Conservation (phyloP, 2,888 invertebrate genomes). For the Ochropleura plecta region DNA sequence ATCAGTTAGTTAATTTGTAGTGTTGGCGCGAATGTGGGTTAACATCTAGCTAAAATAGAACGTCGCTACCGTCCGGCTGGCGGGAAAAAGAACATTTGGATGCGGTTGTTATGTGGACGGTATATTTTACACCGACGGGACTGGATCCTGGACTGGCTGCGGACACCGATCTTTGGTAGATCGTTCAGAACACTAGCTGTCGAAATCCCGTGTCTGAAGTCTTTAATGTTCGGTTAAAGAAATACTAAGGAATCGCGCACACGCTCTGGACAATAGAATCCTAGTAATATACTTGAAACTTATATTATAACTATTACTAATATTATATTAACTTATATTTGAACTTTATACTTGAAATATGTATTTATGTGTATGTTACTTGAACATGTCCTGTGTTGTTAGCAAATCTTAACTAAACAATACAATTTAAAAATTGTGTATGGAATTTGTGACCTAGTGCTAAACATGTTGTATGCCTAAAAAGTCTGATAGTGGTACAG, state of each 20-base stretch:
- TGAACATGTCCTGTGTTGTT: neutral
- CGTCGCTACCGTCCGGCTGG: slow-evolving; percentile 77
- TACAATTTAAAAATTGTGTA: neutral
- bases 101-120: slow-evolving; percentile 60
- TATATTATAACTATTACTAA: no score
- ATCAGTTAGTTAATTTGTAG: slow-evolving; percentile 81
- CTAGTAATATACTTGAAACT: no score
- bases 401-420: neutral
- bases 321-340: no score
- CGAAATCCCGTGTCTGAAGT: neutral
- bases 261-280: neutral
- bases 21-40: slow-evolving; percentile 84
- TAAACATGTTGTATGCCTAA: slow-evolving; percentile 14
- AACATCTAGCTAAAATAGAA: slow-evolving; percentile 84
- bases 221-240: neutral
- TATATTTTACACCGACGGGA: slow-evolving; percentile 19
- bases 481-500: slow-evolving; percentile 7
- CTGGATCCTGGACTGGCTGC: neutral
- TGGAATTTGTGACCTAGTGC: slow-evolving; percentile 47
- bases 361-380: no score
- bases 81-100: slow-evolving; percentile 67
- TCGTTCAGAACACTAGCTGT: neutral
- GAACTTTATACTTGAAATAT: no score
- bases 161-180: neutral
- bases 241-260: neutral